phyloP scores from a whole-genome alignment of 2,797 vertebrate species.

The Mormyrops boulengeri region DNA sequence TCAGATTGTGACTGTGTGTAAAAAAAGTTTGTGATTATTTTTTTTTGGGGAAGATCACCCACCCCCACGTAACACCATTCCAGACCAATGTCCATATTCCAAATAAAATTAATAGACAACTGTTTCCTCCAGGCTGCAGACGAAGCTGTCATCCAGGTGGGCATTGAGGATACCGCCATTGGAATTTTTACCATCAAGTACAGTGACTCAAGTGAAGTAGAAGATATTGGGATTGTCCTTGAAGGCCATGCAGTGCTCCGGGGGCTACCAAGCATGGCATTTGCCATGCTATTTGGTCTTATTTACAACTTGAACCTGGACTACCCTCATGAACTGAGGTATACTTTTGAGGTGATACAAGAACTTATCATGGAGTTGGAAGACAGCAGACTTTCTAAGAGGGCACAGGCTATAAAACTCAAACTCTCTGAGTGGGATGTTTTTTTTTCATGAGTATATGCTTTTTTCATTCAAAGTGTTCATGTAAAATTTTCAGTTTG shows the following conservation, averaged over 20 bases:
- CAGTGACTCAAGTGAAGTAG: too few relatives aligned
- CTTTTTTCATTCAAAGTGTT: too few relatives aligned
- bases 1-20: too few relatives aligned
- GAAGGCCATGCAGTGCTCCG: not conserved
- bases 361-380: not conserved
- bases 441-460: too few relatives aligned
- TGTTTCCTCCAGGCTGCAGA: not conserved
- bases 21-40: too few relatives aligned
- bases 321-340: not conserved
- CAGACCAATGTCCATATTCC: not conserved
- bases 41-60: too few relatives aligned
- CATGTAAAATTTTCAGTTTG: too few relatives aligned
- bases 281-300: not conserved
- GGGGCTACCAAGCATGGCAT: not conserved
- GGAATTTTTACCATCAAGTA: too few relatives aligned
- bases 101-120: not conserved
- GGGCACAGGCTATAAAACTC: not conserved
- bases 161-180: too few relatives aligned
- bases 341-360: not conserved
- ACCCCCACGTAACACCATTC: too few relatives aligned
- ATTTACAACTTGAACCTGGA: not conserved
- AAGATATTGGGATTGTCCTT: too few relatives aligned
- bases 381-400: not conserved
- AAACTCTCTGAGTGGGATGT: not conserved
- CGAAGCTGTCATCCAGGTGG: not conserved